Percentiles rank a stretch among this genome's conserved stretches.
Conservation (phyloP, 2,888 invertebrate species). For the Lasioglossum pauxillum region DNA sequence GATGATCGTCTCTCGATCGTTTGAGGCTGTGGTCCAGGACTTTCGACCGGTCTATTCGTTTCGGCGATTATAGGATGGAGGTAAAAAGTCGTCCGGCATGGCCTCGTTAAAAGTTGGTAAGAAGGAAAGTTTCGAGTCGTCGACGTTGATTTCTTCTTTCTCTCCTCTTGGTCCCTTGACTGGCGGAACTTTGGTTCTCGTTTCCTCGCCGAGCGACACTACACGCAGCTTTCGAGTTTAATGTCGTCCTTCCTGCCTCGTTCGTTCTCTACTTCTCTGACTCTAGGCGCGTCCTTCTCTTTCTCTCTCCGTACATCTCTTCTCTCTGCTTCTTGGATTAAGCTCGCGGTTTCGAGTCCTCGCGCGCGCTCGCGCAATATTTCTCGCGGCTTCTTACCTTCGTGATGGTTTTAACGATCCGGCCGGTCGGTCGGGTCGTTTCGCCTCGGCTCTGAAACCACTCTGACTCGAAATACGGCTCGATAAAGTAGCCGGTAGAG, state of each 20-base stretch:
- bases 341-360: conserved; percentile 26
- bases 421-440: not conserved
- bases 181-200: conserved; percentile 25
- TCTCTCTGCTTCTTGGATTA: conserved; percentile 9
- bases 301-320: too few species aligned
- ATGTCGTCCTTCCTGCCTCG: conserved; percentile 23
- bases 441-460: not conserved
- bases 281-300: not conserved
- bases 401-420: conserved; percentile 32
- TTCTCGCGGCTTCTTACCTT: not conserved
- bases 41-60: conserved; percentile 9
- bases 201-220: conserved; percentile 22
- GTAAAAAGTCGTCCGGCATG: conserved; percentile 42
- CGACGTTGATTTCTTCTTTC: conserved; percentile 35
- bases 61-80: conserved; percentile 26
- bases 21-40: not conserved
- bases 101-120: conserved; percentile 64
- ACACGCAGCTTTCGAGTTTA: conserved; percentile 38
- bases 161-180: conserved; percentile 8
- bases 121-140: conserved; percentile 58
- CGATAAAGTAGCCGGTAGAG: not conserved
- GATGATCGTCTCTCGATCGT: not conserved
- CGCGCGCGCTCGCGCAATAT: conserved; percentile 10
- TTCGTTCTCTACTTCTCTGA: not conserved
- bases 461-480: not conserved